Evolutionary conservation across 2,888 invertebrate species (phyloP).

Genomic region (Aphrophora alni): DNA sequence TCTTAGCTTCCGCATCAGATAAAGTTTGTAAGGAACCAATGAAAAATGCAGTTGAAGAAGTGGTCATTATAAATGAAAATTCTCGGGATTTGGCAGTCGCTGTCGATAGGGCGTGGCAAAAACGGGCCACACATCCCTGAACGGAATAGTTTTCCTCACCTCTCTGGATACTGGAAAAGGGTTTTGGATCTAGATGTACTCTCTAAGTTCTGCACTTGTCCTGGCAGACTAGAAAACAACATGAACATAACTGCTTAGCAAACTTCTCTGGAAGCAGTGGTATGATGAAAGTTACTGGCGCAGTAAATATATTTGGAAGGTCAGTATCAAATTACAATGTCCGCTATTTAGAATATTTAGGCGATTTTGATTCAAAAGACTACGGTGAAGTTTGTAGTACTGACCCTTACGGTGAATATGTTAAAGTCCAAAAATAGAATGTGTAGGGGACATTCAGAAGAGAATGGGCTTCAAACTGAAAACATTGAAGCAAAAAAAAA

Average conservation of each 20-base stretch:
- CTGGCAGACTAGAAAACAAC: not conserved
- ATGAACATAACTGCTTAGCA: not conserved
- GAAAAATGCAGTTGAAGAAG: too few relatives aligned
- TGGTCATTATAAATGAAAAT: too few relatives aligned
- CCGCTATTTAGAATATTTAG: not conserved
- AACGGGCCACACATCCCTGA: too few relatives aligned
- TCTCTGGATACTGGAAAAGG: too few relatives aligned
- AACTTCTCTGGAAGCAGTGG: constrained; percentile 12
- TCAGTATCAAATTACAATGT: not conserved
- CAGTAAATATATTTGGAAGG: not conserved
- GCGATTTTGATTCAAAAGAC: not conserved
- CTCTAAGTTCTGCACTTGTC: not conserved
- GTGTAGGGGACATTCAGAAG: not conserved
- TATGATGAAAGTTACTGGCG: constrained; percentile 9
- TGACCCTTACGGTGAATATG: not conserved
- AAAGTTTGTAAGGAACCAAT: too few relatives aligned
- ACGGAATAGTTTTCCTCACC: too few relatives aligned
- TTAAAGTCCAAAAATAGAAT: not conserved
- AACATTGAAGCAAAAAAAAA: not conserved
- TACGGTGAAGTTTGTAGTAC: not conserved
- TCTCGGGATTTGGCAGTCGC: too few relatives aligned
- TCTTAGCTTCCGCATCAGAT: too few relatives aligned
- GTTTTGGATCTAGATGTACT: not conserved
- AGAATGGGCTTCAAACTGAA: not conserved
- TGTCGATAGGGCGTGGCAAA: too few relatives aligned